phyloP scores from a whole-genome alignment of 2,797 vertebrate species.

The Lindbergichthys nudifrons region DNA sequence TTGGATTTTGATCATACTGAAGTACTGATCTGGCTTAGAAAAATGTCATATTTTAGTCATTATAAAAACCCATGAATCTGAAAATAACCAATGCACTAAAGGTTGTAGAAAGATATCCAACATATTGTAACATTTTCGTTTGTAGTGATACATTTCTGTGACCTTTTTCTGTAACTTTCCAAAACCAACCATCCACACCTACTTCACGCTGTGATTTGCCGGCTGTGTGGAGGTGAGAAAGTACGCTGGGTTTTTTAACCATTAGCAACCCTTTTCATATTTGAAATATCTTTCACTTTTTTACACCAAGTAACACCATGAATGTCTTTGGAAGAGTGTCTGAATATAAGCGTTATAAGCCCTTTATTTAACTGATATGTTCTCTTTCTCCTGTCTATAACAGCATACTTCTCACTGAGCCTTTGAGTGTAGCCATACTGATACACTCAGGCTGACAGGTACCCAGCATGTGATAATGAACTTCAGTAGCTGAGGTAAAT shows the following conservation, averaged over 20 bases:
- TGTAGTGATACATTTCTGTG: background rate
- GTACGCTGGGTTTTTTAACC: background rate
- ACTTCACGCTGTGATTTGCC: background rate
- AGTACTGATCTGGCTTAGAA: background rate
- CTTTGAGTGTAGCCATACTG: too few relatives aligned
- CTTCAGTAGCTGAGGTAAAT: background rate
- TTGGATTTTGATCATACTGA: background rate
- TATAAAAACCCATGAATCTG: background rate
- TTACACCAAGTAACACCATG: background rate
- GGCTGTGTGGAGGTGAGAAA: slow-evolving; percentile 3
- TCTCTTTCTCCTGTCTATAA: background rate
- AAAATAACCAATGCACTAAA: background rate
- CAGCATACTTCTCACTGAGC: background rate
- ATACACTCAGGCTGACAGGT: slow-evolving; percentile 9
- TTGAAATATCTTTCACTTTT: background rate
- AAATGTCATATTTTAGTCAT: too few relatives aligned
- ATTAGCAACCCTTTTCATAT: background rate
- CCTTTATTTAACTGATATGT: background rate
- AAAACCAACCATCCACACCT: background rate
- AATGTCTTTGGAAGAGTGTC: background rate
- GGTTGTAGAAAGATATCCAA: too few relatives aligned
- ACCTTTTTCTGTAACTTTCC: background rate
- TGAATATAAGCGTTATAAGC: background rate
- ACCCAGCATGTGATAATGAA: slow-evolving; percentile 21
- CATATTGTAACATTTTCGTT: background rate